A percentile compares a stretch with the other conserved stretches of the same genome.
Evolutionary conservation across 2,797 vertebrate genomes (phyloP).

Genomic region (Phoebastria nigripes): DNA sequence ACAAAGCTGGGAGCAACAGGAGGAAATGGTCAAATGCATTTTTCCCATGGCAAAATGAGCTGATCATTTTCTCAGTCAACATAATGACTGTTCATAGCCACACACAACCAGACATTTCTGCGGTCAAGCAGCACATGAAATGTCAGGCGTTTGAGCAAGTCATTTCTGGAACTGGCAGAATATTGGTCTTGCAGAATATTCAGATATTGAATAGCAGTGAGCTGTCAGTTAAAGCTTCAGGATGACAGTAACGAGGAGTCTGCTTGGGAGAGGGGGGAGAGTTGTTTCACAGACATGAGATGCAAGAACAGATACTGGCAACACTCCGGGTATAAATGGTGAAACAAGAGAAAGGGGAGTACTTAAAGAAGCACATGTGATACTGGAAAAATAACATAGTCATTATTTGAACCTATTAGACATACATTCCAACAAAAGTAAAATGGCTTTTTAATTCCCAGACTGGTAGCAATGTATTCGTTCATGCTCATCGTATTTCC

Average conservation of each 20-base stretch:
- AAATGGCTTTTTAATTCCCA: constrained; percentile 34
- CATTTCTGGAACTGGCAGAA: not conserved
- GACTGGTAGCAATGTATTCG: not conserved
- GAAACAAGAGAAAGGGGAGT: not conserved
- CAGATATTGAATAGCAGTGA: not conserved
- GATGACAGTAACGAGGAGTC: not conserved
- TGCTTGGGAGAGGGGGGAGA: not conserved
- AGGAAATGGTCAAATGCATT: not conserved
- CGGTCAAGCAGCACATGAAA: not conserved
- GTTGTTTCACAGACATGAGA: not conserved
- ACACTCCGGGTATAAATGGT: not conserved
- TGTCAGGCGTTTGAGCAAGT: not conserved
- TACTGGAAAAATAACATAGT: not conserved
- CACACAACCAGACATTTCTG: not conserved
- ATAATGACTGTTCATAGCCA: not conserved
- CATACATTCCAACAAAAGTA: not conserved
- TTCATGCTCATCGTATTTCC: constrained; percentile 1
- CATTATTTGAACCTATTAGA: constrained; percentile 21
- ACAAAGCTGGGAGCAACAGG: not conserved
- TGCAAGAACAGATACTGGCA: not conserved
- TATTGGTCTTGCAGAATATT: not conserved
- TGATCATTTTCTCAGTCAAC: not conserved
- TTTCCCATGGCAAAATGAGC: not conserved
- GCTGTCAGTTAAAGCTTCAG: not conserved
- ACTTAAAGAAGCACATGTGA: not conserved